Conservation (phyloP, 2,797 vertebrate species). For the Anabas testudineus region DNA sequence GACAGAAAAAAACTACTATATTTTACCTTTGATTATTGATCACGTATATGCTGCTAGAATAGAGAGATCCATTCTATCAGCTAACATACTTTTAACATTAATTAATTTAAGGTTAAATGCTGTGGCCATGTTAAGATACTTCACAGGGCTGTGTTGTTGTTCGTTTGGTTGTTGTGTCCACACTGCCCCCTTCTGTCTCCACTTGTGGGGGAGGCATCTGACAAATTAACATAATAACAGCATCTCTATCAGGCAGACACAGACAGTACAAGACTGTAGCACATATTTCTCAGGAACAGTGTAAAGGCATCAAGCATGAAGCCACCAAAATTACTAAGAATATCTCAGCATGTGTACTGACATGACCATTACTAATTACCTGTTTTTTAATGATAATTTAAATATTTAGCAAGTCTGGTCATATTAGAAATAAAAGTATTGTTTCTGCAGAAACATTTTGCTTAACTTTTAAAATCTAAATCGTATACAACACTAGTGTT, state of each 20-base stretch:
- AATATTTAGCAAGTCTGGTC: background rate
- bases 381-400: background rate
- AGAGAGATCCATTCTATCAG: too few species aligned
- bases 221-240: conserved; percentile 58
- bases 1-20: conserved; percentile 13
- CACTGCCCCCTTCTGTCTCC: conserved; percentile 80
- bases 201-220: conserved; percentile 41
- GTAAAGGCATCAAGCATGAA: conserved; percentile 1
- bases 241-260: conserved; percentile 59
- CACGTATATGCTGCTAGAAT: too few species aligned
- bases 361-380: background rate
- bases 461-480: conserved; percentile 46
- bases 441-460: conserved; percentile 12
- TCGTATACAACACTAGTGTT: conserved; percentile 38
- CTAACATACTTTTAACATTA: too few species aligned
- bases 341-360: conserved; percentile 4
- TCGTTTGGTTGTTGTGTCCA: conserved; percentile 70
- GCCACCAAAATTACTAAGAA: conserved; percentile 5
- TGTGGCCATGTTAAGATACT: conserved; percentile 3
- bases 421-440: background rate
- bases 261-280: conserved; percentile 33
- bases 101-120: conserved; percentile 9
- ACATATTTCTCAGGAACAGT: conserved; percentile 7
- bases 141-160: conserved; percentile 32
- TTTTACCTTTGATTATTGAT: too few species aligned